Conservation (phyloP, 2,888 invertebrate genomes). For the Psococerastis gibbosa region DNA sequence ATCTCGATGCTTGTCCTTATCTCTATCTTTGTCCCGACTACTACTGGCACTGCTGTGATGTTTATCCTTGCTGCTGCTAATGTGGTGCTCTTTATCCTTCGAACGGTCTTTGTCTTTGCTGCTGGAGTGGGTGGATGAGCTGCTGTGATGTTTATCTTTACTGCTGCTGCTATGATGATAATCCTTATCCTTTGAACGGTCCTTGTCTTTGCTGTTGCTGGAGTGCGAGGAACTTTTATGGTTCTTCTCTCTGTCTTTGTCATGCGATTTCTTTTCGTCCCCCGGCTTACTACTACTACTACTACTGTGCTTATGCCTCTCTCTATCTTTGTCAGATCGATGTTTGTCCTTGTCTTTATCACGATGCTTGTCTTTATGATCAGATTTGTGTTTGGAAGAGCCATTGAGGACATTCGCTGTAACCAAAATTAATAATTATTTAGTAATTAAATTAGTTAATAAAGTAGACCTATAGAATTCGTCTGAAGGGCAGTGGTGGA, state of each 20-base stretch:
- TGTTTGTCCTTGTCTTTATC: conserved; percentile 20
- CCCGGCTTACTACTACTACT: conserved; percentile 12
- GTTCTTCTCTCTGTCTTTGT: conserved; percentile 11
- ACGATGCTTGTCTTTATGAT: conserved; percentile 32
- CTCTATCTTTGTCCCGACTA: conserved; percentile 26
- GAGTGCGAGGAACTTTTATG: conserved; percentile 8
- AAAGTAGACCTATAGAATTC: no score
- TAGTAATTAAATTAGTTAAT: no score
- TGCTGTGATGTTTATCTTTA: conserved; percentile 23
- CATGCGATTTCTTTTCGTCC: conserved; percentile 8
- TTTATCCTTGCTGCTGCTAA: conserved; percentile 25
- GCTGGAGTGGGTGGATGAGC: conserved; percentile 23
- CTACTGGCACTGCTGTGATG: conserved; percentile 39
- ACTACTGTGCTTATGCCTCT: conserved; percentile 24
- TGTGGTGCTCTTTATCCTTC: conserved; percentile 19
- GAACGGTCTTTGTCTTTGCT: conserved; percentile 22
- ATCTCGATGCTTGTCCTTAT: conserved; percentile 35
- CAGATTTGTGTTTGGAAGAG: conserved; percentile 38
- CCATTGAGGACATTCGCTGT: no score
- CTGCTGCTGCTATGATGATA: conserved; percentile 16
- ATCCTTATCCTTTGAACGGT: conserved; percentile 18
- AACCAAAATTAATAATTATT: no score
- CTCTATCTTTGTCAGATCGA: conserved; percentile 32
- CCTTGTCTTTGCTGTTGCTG: conserved; percentile 17
- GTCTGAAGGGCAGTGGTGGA: no score